Evolutionary conservation across 2,888 invertebrate genomes (phyloP), one percentile per base, ranked within the genome.

Genomic region (Cyclophora punctaria): DNA sequence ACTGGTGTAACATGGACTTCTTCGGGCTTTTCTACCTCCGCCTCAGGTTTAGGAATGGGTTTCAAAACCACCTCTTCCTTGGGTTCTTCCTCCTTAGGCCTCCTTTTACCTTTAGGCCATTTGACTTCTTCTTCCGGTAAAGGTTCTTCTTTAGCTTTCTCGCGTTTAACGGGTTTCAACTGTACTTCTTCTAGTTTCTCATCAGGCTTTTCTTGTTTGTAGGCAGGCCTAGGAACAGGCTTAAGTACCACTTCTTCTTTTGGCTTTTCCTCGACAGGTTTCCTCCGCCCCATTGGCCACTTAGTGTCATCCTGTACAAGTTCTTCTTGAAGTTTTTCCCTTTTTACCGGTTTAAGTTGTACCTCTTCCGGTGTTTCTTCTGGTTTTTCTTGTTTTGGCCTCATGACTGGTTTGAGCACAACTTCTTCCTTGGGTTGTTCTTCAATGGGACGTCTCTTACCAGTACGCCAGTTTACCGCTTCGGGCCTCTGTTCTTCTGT

Each of bases 281-380:
- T 58, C 59, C 44, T 68, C 69, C 45, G 68, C 58, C 49, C 75
- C 4, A 7, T 57, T 1, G 67, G 53, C 2, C 69, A 54, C 59
- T 35, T 52, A 53, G 67, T 57, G 49, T 52, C 2, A 66, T 53
- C 73, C 53, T 57, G 55, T 5, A 62, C 60, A 0, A 69, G 41
- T 64, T 83, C 82, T 55, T 83, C 76, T 3, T 51, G 48, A 3
- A 75, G 60, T 67, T 78, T 48, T 62, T 76, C 55, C 70, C 77
- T 81, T 68, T 82, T 75, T 59, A 81, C 67, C 0, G 88, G 82
- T 53, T 74, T 75, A 4, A 79, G 57, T 42, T 69, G 63, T 0
- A 62, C 55, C 48, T 69, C 65, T 68, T 90, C 89, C 7, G 33
- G 44, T 5, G 4, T 37, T 7, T 69, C 70, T 45, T 72, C 60